A percentile compares a stretch with the other conserved stretches of the same genome.
phyloP scores from a whole-genome alignment of 2,113 vertebrate species.

The human (Homo sapiens) region DNA sequence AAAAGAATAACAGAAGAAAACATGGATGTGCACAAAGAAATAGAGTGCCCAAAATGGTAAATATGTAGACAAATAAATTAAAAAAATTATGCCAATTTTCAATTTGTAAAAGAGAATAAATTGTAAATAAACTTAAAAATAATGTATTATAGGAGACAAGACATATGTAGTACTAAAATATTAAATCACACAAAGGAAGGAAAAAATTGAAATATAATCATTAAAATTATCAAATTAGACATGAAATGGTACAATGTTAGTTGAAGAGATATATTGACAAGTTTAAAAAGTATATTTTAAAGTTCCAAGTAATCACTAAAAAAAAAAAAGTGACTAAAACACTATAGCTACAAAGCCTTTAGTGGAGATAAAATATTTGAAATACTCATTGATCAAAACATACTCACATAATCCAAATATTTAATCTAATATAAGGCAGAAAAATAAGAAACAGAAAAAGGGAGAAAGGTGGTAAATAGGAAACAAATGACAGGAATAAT shows the following conservation, averaged over 20 bases:
- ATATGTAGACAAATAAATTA: neutral
- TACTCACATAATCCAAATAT: neutral
- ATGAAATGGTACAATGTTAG: neutral
- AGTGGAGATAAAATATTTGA: neutral
- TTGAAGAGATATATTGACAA: neutral
- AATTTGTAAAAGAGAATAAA: neutral
- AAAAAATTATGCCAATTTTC: neutral
- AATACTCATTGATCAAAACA: neutral
- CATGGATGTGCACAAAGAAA: neutral
- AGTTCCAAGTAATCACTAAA: neutral
- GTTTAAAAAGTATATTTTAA: neutral
- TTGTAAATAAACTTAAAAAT: neutral
- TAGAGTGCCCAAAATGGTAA: neutral
- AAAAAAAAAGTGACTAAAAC: neutral
- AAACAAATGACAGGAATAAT: neutral
- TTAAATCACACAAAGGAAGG: neutral
- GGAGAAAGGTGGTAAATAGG: neutral
- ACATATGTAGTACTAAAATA: neutral
- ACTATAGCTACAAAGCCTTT: neutral
- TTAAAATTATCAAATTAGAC: neutral
- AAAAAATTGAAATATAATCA: neutral
- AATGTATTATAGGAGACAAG: neutral
- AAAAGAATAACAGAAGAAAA: neutral
- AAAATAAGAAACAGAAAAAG: neutral
- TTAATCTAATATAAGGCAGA: neutral